Evolutionary conservation across 2,113 vertebrate genomes (phyloP), one percentile per base, ranked within the genome.

Genomic region (Chaetops frenatus): DNA sequence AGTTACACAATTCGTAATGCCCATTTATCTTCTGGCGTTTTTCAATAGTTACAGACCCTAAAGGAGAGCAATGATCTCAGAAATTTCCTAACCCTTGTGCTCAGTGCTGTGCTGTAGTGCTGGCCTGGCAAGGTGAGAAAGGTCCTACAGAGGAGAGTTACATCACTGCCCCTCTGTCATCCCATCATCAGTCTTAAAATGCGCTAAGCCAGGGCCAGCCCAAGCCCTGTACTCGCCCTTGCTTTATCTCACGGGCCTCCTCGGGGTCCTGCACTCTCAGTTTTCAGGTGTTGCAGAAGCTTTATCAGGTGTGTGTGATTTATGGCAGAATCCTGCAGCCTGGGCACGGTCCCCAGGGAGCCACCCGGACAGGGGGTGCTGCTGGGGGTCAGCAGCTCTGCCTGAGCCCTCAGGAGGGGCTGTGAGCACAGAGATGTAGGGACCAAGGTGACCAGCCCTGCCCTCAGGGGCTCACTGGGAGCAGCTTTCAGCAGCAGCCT

Each of bases 161-260:
- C 71, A 38, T 50, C 94, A 38, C 36, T 4, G 36, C 13, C 82
- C 42, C 38, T 57, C 17, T 1, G 3, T 18, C 61, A 66, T 6
- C 35, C 38, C 66, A 2, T 29, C 61, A 10, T 13, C 28, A 31
- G 29, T 5, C 53, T 36, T 61, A 33, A 78, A 67, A 69, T 25
- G 54, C 5, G 13, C 56, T 15, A 28, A 67, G 36, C 22, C 65
- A 53, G 44, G 73, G 35, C 36, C 27, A 33, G 3, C 28, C 44
- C 64, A 1, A 53, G 56, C 7, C 1, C 35, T 22, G 81, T 1
- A 12, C 31, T 65, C 1, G 0, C 40, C 47, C 8, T 33, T 2
- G 0, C 7, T 31, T 1, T 3, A 9, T 6, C 23, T 53, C 51
- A 10, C 0, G 0, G 56, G 7, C 28, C 33, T 10, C 2, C 4